Evolutionary conservation across 2,797 vertebrate genomes (phyloP), one percentile per base, ranked within the genome.

Genomic region (Arctocebus calabarensis): DNA sequence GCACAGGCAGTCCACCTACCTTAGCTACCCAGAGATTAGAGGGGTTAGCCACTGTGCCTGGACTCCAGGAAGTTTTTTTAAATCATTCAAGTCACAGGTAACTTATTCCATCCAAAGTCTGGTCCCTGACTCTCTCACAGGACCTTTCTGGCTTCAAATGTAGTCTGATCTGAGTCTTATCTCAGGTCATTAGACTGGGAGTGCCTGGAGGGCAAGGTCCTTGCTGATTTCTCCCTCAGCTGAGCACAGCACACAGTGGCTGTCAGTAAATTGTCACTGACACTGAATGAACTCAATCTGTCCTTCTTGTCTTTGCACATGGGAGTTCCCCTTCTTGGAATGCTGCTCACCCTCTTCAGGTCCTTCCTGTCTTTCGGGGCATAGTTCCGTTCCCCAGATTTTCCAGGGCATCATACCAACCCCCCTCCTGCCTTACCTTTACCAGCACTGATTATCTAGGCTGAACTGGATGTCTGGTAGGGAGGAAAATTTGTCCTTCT

Each of bases 161-260:
- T 45, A 94, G 62, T 20, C 75, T 91, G 70, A 85, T 75, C 73
- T 90, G 88, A 97, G 90, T 92, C 88, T 94, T 97, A 95, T 95
- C 95, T 96, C 52, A 64, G 11, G 55, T 81, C 55, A 32, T 68
- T 77, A 91, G 61, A 87, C 81, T 84, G 89, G 64, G 90, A 97
- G n/a, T 75, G 14, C 68, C 75, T 52, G 83, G 70, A 93, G 70
- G 68, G 71, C 85, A 97, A 95, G 90, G 92, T 96, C 90, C 95
- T 88, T 57, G 73, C n/a, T 81, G 57, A 82, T 61, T 93, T 83
- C 84, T 91, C 45, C 70, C 43, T 82, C 27, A 40, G 84, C 90
- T 73, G n/a, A 84, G 70, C 77, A 52, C 22, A 37, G 71, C 32
- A 66, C n/a, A 23, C 32, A 37, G 64, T 8, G 43, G 25, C 81